Conservation (phyloP, 2,113 vertebrate genomes). For the Corythaeola cristata region DNA sequence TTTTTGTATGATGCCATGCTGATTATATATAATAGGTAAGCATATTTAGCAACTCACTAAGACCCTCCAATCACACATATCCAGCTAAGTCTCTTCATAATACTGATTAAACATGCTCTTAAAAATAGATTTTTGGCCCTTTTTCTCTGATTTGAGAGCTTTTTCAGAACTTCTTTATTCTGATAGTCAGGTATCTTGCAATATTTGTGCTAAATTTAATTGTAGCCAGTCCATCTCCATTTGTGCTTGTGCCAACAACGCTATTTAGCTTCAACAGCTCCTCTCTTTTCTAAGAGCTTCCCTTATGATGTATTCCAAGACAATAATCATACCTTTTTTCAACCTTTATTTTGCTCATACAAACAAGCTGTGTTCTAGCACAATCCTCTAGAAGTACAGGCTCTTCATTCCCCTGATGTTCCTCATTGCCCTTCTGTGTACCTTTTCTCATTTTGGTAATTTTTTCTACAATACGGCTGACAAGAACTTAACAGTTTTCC, state of each 20-base stretch:
- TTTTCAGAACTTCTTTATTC: background rate
- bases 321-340: background rate
- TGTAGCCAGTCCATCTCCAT: background rate
- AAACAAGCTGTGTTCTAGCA: background rate
- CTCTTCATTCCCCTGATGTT: background rate
- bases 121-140: background rate
- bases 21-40: background rate
- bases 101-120: background rate
- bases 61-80: background rate
- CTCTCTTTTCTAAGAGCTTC: background rate
- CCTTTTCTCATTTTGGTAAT: background rate
- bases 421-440: background rate
- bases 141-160: background rate
- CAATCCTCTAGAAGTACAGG: background rate
- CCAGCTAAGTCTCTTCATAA: background rate
- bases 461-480: background rate
- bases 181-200: background rate
- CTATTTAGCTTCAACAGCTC: background rate
- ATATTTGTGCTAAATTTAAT: background rate
- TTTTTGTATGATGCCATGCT: background rate
- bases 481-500: background rate
- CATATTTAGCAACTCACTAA: background rate
- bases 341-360: background rate
- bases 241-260: background rate
- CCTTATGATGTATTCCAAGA: background rate